Evolutionary conservation across 2,888 invertebrate species (phyloP), one percentile per base, ranked within the genome.

Genomic region (Epinotia ramella): DNA sequence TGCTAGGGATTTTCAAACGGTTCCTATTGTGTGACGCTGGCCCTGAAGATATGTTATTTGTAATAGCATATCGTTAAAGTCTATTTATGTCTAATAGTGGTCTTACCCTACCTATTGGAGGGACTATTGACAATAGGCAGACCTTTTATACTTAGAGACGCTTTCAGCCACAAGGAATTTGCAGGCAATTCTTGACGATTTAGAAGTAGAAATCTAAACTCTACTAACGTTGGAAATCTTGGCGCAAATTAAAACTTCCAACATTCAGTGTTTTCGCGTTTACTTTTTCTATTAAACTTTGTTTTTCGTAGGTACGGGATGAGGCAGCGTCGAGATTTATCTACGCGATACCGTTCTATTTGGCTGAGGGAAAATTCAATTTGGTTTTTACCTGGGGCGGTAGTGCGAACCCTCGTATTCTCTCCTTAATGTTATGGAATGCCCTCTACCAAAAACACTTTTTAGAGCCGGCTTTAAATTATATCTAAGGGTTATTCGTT

Each of bases 331-430:
- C 84, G 89, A 92, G 93, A 93, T 93, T 93, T 92, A 92, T 93
- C 90, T 91, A 88, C 88, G 89, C 89, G 92, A 93, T 91, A 93
- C 88, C 91, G 89, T 89, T 90, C 88, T 89, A 88, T 91, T 91
- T 89, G 89, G 89, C 84, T 84, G 89, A 89, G 89, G 87, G 91
- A 89, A 90, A 91, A 92, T 93, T 93, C 92, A 92, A 93, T 93
- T 93, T 92, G 88, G 91, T 92, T 92, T 93, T 91, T 91, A 92
- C 92, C 91, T 91, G 90, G 89, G 93, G 91, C 88, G 88, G 86
- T 86, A 82, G 84, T 87, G 85, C 87, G 86, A 87, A 88, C 90
- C 89, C 89, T 88, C 89, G 87, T 86, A 87, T 88, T 84, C 85
- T 88, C 87, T 83, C 85, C 87, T 87, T 90, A 88, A 89, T 89